Evolutionary conservation across 2,797 vertebrate species (phyloP).

Genomic region (Vultur gryphus): DNA sequence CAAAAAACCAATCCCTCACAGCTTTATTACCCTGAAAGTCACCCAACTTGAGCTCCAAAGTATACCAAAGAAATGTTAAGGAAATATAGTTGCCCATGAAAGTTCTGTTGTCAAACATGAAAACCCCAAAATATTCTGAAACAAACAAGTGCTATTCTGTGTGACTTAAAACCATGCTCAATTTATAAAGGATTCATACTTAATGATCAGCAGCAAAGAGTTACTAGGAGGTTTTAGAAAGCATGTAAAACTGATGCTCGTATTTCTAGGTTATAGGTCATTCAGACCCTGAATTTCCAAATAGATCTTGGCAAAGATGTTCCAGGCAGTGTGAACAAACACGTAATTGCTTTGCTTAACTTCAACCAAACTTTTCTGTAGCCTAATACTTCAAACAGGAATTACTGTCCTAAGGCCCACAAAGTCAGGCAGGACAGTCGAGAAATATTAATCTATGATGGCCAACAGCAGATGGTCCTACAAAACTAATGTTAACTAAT

Average conservation of each 20-base stretch:
- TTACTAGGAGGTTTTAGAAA: neutral
- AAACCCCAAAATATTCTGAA: neutral
- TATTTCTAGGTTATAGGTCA: neutral
- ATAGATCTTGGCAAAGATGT: neutral
- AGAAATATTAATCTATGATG: neutral
- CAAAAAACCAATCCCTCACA: accelerated
- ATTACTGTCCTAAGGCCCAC: neutral
- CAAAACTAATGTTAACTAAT: neutral
- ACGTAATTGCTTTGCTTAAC: neutral
- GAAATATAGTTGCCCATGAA: neutral
- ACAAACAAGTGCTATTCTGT: neutral
- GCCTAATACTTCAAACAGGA: neutral
- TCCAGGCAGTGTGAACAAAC: neutral
- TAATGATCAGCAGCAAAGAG: neutral
- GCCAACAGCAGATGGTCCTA: neutral
- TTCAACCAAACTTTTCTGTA: neutral
- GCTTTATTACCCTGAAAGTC: neutral
- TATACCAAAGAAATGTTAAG: neutral
- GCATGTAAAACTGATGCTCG: neutral
- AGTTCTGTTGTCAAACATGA: neutral
- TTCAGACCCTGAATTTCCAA: neutral
- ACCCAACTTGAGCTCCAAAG: neutral
- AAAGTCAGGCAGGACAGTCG: neutral
- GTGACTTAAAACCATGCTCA: neutral
- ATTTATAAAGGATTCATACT: neutral